Conservation (phyloP, 1,140 invertebrate species). For the Myzus persicae region DNA sequence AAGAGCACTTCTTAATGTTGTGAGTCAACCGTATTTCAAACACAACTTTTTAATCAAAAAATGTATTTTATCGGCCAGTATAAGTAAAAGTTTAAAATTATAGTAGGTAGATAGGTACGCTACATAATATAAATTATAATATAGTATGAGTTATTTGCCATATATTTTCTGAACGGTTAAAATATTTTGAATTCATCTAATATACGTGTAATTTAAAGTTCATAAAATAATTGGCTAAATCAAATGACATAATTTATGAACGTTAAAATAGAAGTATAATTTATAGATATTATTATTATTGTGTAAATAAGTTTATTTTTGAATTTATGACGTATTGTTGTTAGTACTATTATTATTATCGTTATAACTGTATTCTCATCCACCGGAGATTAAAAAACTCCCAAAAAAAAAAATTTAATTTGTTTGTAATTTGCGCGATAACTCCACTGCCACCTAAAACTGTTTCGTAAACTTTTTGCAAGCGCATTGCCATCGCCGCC, state of each 20-base stretch:
- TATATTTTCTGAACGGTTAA: background rate
- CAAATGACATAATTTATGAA: background rate
- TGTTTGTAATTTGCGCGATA: slow-evolving; percentile 7
- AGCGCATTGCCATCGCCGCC: background rate
- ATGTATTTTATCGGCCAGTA: background rate
- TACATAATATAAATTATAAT: background rate
- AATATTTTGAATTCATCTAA: background rate
- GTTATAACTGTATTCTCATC: background rate
- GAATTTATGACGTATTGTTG: slow-evolving; percentile 14
- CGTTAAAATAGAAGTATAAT: background rate
- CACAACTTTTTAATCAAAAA: background rate
- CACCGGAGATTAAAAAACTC: background rate
- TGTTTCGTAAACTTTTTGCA: slow-evolving; percentile 18
- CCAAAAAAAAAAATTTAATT: slow-evolving; percentile 23
- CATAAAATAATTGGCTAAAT: slow-evolving; percentile 5
- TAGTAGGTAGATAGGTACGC: background rate
- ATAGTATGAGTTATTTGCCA: background rate
- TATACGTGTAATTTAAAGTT: background rate
- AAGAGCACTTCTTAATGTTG: background rate
- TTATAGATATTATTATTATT: slow-evolving; percentile 15
- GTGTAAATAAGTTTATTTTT: slow-evolving; percentile 21
- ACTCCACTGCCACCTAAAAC: background rate
- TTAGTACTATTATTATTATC: background rate
- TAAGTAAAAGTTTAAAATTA: background rate
- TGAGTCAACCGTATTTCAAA: background rate